Percentiles rank a stretch among this genome's conserved stretches.
phyloP scores from a whole-genome alignment of 2,113 vertebrate genomes.

The Danionella cerebrum region DNA sequence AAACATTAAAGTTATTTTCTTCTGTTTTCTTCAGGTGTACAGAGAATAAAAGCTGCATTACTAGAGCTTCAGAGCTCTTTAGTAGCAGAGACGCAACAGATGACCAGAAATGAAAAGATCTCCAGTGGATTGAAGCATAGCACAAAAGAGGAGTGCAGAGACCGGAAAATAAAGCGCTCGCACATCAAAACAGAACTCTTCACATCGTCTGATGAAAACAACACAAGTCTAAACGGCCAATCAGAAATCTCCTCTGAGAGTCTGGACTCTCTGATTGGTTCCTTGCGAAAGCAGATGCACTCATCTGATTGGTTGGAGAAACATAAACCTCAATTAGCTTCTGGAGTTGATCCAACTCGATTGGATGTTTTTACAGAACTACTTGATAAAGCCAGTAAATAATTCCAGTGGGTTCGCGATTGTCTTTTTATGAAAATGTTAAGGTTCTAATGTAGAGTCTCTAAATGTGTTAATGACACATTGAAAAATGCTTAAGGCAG shows the following conservation, averaged over 20 bases:
- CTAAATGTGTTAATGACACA: neutral
- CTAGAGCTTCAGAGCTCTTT: constrained; percentile 55
- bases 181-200: constrained; percentile 40
- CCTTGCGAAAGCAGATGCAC: constrained; percentile 70
- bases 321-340: constrained; percentile 70
- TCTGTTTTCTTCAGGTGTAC: constrained; percentile 67
- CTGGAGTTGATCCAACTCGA: constrained; percentile 74
- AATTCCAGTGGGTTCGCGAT: too few species aligned
- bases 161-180: constrained; percentile 26
- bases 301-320: constrained; percentile 76
- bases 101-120: neutral
- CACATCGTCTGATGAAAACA: constrained; percentile 54
- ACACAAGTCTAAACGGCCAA: constrained; percentile 56
- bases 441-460: neutral
- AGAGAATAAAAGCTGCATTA: constrained; percentile 74
- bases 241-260: constrained; percentile 48
- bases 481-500: neutral
- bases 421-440: neutral
- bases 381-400: constrained; percentile 69
- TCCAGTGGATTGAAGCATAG: constrained; percentile 31
- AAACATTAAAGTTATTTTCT: neutral
- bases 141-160: constrained; percentile 46
- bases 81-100: constrained; percentile 22
- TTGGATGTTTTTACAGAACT: constrained; percentile 76
- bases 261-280: constrained; percentile 68